These are phyloP conservation scores for Watsonalla cultraria DNA, from an alignment of 2,888 invertebrate species.

Conservation along the genomic window DNA sequence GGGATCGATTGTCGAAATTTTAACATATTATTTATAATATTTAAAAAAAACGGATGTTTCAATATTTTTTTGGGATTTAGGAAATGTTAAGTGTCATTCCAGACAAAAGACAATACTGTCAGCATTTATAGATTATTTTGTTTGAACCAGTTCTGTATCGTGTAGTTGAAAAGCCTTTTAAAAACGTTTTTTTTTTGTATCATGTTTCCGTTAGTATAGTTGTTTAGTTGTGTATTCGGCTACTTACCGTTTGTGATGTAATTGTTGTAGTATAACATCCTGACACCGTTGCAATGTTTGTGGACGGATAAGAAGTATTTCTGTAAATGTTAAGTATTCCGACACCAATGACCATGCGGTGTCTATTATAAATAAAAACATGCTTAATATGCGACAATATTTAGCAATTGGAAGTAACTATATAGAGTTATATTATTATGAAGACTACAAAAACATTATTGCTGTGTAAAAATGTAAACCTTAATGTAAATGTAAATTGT, in stretches of 20 bases:
- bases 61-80: conserved; percentile 36
- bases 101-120: conserved; percentile 77
- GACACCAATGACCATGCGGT: conserved; percentile 58
- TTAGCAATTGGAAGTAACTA: conserved; percentile 66
- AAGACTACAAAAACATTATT: conserved; percentile 73
- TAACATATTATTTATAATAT: conserved; percentile 49
- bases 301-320: conserved; percentile 41
- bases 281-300: conserved; percentile 38
- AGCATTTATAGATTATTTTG: conserved; percentile 74
- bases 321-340: conserved; percentile 46
- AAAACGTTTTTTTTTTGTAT: conserved; percentile 40
- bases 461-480: conserved; percentile 78
- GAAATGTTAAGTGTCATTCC: conserved; percentile 71
- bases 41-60: conserved; percentile 43
- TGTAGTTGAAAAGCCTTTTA: conserved; percentile 43
- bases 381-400: conserved; percentile 77
- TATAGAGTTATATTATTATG: conserved; percentile 69
- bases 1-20: conserved; percentile 53
- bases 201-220: conserved; percentile 51
- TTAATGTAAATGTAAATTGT: conserved; percentile 74
- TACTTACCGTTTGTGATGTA: conserved; percentile 50
- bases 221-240: conserved; percentile 51
- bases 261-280: conserved; percentile 45
- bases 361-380: conserved; percentile 47
- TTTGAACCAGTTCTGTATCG: conserved; percentile 45